Conservation (phyloP, 2,888 invertebrate genomes). For the Tachystola acroxantha region DNA sequence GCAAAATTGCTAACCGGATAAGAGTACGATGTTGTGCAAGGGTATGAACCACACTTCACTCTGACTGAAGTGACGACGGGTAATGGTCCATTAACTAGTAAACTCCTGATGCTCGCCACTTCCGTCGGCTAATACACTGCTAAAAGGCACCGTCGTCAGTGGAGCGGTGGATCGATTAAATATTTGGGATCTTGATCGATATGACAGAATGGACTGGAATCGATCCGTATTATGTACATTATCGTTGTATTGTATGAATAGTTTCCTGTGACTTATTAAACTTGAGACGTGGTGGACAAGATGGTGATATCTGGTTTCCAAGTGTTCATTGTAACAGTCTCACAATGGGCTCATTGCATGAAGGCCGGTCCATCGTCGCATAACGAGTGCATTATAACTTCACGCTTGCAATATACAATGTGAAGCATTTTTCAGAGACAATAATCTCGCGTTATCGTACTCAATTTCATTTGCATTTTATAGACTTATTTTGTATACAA, state of each 20-base stretch:
- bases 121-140: conserved; percentile 34
- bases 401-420: conserved; percentile 31
- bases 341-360: conserved; percentile 65
- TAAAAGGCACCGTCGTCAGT: conserved; percentile 37
- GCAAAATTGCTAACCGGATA: not conserved
- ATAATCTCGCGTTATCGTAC: not conserved
- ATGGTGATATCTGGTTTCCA: conserved; percentile 65
- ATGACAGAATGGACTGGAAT: not conserved
- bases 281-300: conserved; percentile 49
- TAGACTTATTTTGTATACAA: not conserved
- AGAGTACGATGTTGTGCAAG: not conserved
- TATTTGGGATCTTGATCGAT: conserved; percentile 5
- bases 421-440: conserved; percentile 33
- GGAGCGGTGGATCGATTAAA: conserved; percentile 29
- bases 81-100: conserved; percentile 35
- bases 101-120: conserved; percentile 28
- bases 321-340: conserved; percentile 60
- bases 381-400: conserved; percentile 58
- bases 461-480: too few species aligned
- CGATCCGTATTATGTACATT: conserved; percentile 10
- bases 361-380: conserved; percentile 66
- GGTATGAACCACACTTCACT: not conserved
- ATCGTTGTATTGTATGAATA: conserved; percentile 26
- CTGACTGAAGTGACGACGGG: conserved; percentile 8
- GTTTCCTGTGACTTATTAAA: conserved; percentile 38